A percentile compares a stretch with the other conserved stretches of the same genome.
These are phyloP conservation scores for Agrilus cyanescens DNA, from an alignment of 2,888 invertebrate genomes.

Conservation along the genomic window DNA sequence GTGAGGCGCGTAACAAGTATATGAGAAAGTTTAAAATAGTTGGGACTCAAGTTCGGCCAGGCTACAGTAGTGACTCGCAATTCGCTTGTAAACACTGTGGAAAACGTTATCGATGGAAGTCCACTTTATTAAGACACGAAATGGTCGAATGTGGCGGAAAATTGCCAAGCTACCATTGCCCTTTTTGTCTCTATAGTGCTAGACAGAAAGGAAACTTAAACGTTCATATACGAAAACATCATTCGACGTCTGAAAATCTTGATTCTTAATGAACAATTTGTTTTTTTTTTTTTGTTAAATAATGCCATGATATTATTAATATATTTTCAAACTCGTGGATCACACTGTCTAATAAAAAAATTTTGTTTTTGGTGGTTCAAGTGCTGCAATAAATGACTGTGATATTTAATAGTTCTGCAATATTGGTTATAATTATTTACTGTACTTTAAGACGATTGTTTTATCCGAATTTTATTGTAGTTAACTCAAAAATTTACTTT, in stretches of 20 bases:
- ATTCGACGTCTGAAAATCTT: constrained; percentile 26
- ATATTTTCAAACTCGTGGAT: no score
- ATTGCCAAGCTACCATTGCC: constrained; percentile 68
- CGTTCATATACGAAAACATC: constrained; percentile 70
- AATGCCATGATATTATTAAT: no score
- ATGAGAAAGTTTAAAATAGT: constrained; percentile 17
- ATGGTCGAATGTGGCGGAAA: constrained; percentile 74
- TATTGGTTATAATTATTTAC: no score
- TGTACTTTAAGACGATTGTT: no score
- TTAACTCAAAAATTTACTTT: no score
- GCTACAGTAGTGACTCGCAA: constrained; percentile 38
- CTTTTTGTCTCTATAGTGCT: constrained; percentile 71
- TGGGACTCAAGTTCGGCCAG: constrained; percentile 17
- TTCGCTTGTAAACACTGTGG: constrained; percentile 71
- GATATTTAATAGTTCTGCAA: no score
- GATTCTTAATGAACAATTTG: not conserved
- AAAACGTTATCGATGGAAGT: constrained; percentile 76
- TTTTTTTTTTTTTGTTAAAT: no score
- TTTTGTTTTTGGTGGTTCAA: no score
- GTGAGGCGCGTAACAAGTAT: constrained; percentile 14
- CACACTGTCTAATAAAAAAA: no score
- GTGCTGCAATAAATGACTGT: no score
- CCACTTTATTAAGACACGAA: constrained; percentile 73
- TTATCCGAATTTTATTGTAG: no score
- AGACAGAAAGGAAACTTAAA: constrained; percentile 74